Base-by-base conservation (phyloP, 2,797 vertebrate species). In the Ptychobarbus kaznakovi region DNA sequence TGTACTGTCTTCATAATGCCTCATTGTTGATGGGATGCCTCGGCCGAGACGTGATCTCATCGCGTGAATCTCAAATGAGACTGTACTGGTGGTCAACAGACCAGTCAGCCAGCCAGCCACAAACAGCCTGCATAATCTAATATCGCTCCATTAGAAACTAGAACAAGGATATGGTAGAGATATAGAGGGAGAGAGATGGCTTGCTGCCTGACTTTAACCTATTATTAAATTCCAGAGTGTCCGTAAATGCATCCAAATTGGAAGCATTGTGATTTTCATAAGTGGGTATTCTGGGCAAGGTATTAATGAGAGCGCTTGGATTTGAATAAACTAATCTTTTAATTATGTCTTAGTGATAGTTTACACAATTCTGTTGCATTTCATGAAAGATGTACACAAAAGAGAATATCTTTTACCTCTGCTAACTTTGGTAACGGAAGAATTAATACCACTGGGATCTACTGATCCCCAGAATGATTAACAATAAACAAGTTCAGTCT, bases 31-130 rank as follows among this genome's bases (percentile, higher is more conserved):
- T 94, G 91, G 91, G 61, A 74, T 88, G 90, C 91, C 89, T 93
- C 92, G 91, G 93, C 91, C 38, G 93, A 96, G 95, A 96, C 95
- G 93, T 96, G 95, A 96, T 93, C 94, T 96, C 95, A 96, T 96
- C 94, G 86, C 78, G 42, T 87, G 86, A 91, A 91, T 94, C 93
- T 95, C 92, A 90, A 93, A 92, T 90, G 90, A 93, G 92, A 90
- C 92, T 90, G 92, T 66, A 74, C 77, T 82, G 58, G 86, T 74
- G 87, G 86, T 90, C 87, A 90, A 87, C 82, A 86, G 86, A 86
- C 84, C 90, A 90, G 81, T 78, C 88, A 85, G 92, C 92, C 82
- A 94, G 93, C 94, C 92, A 93, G 93, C 90, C 93, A 93, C 94
- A 95, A 93, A 95, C 94, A 90, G 93, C 92, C 87, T 93, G 90